phyloP scores from a whole-genome alignment of 2,113 vertebrate species.

The Corythornis vintsioides region DNA sequence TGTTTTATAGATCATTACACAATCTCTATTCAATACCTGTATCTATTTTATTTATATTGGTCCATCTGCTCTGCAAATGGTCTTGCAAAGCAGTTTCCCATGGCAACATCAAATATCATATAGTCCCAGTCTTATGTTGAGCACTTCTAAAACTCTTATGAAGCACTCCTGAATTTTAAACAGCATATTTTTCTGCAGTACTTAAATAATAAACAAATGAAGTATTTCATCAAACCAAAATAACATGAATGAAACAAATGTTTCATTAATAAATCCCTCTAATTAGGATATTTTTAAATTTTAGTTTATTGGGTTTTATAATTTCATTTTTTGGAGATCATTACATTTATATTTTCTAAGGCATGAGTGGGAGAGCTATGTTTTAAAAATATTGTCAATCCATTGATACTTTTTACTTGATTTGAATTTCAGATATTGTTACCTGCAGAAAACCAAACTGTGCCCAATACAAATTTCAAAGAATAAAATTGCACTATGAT shows the following conservation, averaged over 20 bases:
- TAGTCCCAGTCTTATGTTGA: constrained; percentile 18
- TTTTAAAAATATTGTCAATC: not conserved
- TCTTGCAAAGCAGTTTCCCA: constrained; percentile 72
- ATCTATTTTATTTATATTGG: constrained; percentile 68
- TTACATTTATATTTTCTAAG: not conserved
- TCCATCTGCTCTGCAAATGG: constrained; percentile 74
- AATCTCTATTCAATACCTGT: constrained; percentile 62
- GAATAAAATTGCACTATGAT: not conserved
- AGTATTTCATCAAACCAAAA: not conserved
- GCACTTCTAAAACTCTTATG: not conserved
- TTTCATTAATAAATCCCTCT: not conserved
- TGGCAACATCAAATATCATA: constrained; percentile 69
- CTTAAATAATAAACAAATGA: not conserved
- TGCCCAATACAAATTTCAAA: not conserved
- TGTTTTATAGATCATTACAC: constrained; percentile 60
- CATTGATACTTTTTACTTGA: not conserved
- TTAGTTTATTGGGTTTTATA: not conserved
- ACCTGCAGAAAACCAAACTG: not conserved
- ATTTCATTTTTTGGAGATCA: not conserved
- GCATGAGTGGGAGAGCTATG: not conserved
- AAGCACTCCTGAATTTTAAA: constrained; percentile 14
- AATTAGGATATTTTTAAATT: not conserved
- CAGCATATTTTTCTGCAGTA: not conserved
- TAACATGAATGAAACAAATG: not conserved
- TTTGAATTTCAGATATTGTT: not conserved